Percentiles rank a stretch among this genome's conserved stretches.
Conservation (phyloP, 2,113 vertebrate species). For the Eupsittula cactorum region DNA sequence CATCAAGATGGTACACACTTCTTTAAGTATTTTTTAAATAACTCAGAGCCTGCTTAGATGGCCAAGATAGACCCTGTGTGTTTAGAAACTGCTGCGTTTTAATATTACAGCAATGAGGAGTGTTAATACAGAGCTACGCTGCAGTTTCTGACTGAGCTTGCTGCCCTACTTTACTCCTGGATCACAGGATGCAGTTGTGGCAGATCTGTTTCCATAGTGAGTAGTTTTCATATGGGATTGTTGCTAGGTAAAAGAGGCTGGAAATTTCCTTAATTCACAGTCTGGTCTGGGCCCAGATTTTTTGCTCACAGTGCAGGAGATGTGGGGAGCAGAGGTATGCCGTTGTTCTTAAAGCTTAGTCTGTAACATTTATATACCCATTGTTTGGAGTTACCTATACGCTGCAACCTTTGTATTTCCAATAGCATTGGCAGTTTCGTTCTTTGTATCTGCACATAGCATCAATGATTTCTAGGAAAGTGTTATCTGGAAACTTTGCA, state of each 20-base stretch:
- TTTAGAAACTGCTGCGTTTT: background rate
- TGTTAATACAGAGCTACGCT: background rate
- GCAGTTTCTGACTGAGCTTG: background rate
- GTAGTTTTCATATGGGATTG: background rate
- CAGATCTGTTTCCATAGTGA: constrained; percentile 38
- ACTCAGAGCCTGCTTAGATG: background rate
- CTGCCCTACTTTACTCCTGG: background rate
- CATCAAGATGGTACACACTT: background rate
- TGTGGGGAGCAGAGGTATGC: accelerated
- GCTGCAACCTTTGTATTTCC: background rate
- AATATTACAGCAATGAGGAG: background rate
- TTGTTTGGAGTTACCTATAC: background rate
- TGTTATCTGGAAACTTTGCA: background rate
- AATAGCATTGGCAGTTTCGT: background rate
- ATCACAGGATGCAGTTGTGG: background rate
- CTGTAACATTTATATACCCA: background rate
- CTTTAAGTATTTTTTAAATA: background rate
- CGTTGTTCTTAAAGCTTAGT: background rate
- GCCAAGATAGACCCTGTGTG: background rate
- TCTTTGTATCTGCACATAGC: background rate
- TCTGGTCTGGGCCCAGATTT: background rate
- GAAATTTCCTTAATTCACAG: background rate
- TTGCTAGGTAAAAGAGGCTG: background rate
- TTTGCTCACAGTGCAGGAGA: background rate
- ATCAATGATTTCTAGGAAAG: background rate